Evolutionary conservation across 2,888 invertebrate species (phyloP).

Genomic region (Synergus itoensis): DNA sequence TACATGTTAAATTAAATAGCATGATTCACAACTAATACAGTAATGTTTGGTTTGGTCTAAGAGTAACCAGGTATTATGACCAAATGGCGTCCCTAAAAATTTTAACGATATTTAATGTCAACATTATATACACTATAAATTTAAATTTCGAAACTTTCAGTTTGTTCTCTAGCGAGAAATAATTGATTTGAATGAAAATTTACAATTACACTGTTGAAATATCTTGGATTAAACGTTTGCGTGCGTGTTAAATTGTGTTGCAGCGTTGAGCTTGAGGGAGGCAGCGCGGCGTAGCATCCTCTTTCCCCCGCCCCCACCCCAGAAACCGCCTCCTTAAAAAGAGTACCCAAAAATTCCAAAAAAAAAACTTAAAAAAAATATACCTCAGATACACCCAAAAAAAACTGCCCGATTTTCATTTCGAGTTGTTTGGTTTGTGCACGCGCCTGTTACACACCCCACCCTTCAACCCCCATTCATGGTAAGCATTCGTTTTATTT

Average conservation of each 20-base stretch:
- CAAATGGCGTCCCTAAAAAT: constrained; percentile 51
- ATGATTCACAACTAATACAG: constrained; percentile 73
- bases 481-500: constrained; percentile 78
- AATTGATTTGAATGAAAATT: not conserved
- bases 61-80: constrained; percentile 61
- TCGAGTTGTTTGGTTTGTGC: constrained; percentile 78
- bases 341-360: constrained; percentile 49
- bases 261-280: constrained; percentile 78
- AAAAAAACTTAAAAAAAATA: constrained; percentile 50
- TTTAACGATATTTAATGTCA: constrained; percentile 55
- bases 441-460: constrained; percentile 78
- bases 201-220: not conserved
- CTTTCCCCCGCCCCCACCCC: constrained; percentile 60
- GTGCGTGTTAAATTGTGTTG: constrained; percentile 78
- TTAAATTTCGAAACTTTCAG: not conserved
- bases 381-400: constrained; percentile 68
- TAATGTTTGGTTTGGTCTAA: constrained; percentile 75
- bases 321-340: constrained; percentile 53
- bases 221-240: constrained; percentile 72
- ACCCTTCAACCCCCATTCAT: constrained; percentile 77
- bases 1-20: constrained; percentile 63
- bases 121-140: not conserved
- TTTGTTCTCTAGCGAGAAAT: not conserved
- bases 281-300: constrained; percentile 77
- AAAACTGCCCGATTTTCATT: constrained; percentile 77